Conservation (phyloP, 2,888 invertebrate species). For the Meliscaeva auricollis region DNA sequence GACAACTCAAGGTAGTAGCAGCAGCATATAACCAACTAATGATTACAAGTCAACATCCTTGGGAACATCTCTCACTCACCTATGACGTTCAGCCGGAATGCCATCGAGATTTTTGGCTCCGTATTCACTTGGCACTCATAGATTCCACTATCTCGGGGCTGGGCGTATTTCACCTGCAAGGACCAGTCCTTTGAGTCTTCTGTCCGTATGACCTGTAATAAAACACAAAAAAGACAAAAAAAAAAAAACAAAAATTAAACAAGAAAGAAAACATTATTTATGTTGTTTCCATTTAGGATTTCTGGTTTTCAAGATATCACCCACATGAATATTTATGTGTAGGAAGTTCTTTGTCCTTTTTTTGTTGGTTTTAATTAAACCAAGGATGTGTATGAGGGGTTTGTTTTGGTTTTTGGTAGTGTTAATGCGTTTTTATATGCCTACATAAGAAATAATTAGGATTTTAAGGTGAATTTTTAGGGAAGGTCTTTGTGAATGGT, state of each 20-base stretch:
- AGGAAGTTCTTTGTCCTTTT: neutral
- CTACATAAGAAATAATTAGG: neutral
- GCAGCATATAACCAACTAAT: too few relatives aligned
- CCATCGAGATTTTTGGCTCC: conserved; percentile 94
- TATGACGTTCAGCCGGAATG: conserved; percentile 93
- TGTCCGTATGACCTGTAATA: conserved; percentile 81
- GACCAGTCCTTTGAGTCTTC: conserved; percentile 96
- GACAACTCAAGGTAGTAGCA: too few relatives aligned
- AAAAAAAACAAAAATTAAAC: neutral
- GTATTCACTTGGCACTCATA: conserved; percentile 88
- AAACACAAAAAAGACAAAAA: neutral
- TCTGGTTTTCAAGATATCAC: conserved; percentile 36
- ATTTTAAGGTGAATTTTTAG: neutral
- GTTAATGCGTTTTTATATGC: neutral
- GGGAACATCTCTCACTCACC: conserved; percentile 85
- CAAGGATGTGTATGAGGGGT: neutral
- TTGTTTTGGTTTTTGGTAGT: neutral
- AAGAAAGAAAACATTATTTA: conserved; percentile 21
- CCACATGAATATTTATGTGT: conserved; percentile 56
- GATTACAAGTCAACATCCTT: conserved; percentile 70
- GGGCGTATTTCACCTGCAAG: conserved; percentile 94
- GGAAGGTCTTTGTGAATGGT: neutral
- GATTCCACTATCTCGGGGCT: conserved; percentile 91
- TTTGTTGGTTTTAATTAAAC: conserved; percentile 51
- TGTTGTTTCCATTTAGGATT: conserved; percentile 20